Base-by-base conservation (phyloP, 1,140 invertebrate species). In the Epicauta chinensis region DNA sequence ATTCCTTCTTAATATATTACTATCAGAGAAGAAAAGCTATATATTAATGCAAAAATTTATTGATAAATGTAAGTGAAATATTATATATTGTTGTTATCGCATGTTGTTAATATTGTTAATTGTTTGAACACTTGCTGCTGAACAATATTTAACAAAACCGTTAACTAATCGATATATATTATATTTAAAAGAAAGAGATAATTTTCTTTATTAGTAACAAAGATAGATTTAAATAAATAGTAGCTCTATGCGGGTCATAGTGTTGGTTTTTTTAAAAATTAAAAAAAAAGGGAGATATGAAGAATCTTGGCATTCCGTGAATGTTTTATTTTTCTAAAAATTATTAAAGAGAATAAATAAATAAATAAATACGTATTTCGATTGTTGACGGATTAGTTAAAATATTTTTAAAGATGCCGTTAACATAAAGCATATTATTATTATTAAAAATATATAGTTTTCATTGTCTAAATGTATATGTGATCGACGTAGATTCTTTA, bases 101-200 rank as follows among this genome's bases (percentile, higher is more conserved):
- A 69, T 68, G 67, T 70, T 69, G 64, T 70, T 70, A 59, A 68
- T 65, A 66, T 68, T 70, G 68, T 70, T 70, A 67, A 67, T 67
- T 64, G 67, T 70, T 66, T 58, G 56, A 54, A 49, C 48, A 48
- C 47, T 46, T 47, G 45, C 56, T 45, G 46, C 41, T 52, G 51
- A 57, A 23, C 23, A 23, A 58, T 58, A 48, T 52, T 55, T 53
- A 61, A 61, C 56, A 46, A 53, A 53, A 53, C 59, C 59, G 59
- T 61, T 59, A 43, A 61, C 53, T 51, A 61, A 56, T 61, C 59
- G 59, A 61, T n/a, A 35, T 14, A 39, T 48, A 51, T 7, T 23
- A 7, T 23, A n/a, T 23, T 23, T 23, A 23, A 23, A 23, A 2
- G 23, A 3, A 23, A 2, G n/a, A n/a, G n/a, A n/a, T n/a, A 23